Conservation (phyloP, 2,888 invertebrate genomes). For the Helobdella robusta region DNA sequence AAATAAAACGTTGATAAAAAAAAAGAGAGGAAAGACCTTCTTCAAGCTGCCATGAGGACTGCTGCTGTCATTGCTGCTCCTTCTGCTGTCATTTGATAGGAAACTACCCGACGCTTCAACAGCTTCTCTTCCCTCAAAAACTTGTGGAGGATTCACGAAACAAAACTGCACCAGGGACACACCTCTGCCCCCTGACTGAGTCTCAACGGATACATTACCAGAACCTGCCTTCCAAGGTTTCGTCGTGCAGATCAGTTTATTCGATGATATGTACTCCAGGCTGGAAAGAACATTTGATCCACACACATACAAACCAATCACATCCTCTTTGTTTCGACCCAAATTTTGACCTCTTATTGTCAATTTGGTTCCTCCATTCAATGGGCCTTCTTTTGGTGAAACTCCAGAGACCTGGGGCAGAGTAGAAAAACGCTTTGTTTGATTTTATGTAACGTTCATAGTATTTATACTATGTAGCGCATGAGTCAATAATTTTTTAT, state of each 20-base stretch:
- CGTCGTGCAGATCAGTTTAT: constrained; percentile 41
- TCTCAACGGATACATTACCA: constrained; percentile 44
- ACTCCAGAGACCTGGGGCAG: constrained; percentile 41
- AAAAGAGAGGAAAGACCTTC: no score
- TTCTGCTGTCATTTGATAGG: no score
- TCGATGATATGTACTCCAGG: constrained; percentile 43
- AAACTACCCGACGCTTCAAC: no score
- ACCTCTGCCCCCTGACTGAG: constrained; percentile 42
- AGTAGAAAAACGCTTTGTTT: not conserved
- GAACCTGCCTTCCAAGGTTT: constrained; percentile 41
- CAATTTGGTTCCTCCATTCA: constrained; percentile 42
- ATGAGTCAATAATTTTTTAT: no score
- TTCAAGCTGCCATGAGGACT: no score
- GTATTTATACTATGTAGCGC: no score
- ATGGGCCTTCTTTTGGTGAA: constrained; percentile 41
- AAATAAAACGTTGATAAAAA: no score
- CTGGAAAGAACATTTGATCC: constrained; percentile 42
- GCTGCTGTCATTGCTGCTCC: no score
- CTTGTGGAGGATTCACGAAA: not conserved
- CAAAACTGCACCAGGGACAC: constrained; percentile 10
- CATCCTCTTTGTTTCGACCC: constrained; percentile 42
- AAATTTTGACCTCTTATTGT: constrained; percentile 43
- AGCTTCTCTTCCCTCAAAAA: no score
- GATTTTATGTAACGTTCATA: no score
- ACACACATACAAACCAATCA: constrained; percentile 42